Evolutionary conservation across 2,113 vertebrate genomes (phyloP).

Genomic region (Struthio camelus): DNA sequence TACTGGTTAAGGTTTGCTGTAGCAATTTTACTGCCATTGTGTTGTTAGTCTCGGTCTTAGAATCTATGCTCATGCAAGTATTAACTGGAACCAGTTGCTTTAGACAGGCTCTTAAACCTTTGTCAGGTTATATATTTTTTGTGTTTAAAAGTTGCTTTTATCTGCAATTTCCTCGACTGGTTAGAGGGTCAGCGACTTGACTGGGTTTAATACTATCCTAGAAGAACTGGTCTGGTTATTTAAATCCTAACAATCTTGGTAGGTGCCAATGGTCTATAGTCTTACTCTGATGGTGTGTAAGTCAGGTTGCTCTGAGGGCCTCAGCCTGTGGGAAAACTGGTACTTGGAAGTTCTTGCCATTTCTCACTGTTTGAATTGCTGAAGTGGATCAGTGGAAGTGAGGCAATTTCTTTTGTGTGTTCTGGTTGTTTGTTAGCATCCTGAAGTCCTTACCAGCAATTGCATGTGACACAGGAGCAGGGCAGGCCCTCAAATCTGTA

Average conservation of each 20-base stretch:
- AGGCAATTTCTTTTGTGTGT: not conserved
- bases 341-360: not conserved
- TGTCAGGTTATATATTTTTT: not conserved
- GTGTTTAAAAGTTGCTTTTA: not conserved
- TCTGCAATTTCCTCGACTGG: not conserved
- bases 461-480: not conserved
- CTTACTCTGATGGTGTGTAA: not conserved
- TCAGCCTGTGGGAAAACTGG: not conserved
- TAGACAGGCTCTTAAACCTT: not conserved
- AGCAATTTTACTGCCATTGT: not conserved
- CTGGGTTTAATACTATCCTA: not conserved
- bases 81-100: not conserved
- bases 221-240: slow-evolving; percentile 33
- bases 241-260: not conserved
- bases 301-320: not conserved
- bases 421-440: not conserved
- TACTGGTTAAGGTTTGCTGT: not conserved
- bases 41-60: not conserved
- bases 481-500: not conserved
- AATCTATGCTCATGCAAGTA: not conserved
- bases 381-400: not conserved
- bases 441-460: not conserved
- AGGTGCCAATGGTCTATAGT: not conserved
- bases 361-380: not conserved
- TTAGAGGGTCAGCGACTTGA: not conserved